Evolutionary conservation across 30 jellyfish, hydroid and myxozoan genomes (phyloP).

Genomic region (Mastigias papua): DNA sequence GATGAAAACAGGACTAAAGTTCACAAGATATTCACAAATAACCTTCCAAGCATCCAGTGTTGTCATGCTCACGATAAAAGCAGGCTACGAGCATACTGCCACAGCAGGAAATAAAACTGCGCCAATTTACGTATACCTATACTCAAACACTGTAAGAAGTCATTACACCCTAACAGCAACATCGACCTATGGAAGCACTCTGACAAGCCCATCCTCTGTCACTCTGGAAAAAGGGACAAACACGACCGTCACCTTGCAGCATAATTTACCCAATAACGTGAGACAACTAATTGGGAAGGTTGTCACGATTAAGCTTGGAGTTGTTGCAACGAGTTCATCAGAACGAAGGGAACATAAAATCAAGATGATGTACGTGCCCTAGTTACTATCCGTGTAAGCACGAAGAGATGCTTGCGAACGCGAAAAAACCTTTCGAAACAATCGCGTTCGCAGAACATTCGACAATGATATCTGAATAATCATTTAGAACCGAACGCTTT

Average conservation of each 20-base stretch:
- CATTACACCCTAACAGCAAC: background rate
- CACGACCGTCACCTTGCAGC: conserved; percentile 20
- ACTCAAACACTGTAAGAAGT: background rate
- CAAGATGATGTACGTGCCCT: conserved; percentile 50
- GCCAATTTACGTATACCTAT: conserved; percentile 19
- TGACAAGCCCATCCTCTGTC: background rate
- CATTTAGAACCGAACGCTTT: too few relatives aligned
- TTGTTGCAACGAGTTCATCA: background rate
- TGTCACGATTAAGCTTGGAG: conserved; percentile 2
- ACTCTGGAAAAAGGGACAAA: conserved; percentile 20
- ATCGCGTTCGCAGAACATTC: too few relatives aligned
- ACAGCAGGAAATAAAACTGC: conserved; percentile 9
- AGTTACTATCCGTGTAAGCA: background rate
- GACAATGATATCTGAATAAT: too few relatives aligned
- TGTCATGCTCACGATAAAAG: conserved; percentile 35
- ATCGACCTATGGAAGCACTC: conserved; percentile 10
- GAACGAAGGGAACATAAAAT: conserved; percentile 9
- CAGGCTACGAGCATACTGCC: conserved; percentile 50
- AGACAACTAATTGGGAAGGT: conserved; percentile 2
- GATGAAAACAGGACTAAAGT: conserved; percentile 16
- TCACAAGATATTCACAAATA: conserved; percentile 31
- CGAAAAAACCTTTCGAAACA: too few relatives aligned
- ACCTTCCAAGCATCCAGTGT: conserved; percentile 2
- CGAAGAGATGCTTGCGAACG: background rate
- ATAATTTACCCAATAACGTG: conserved; percentile 13